Percentiles rank a stretch among this genome's conserved stretches.
phyloP scores from a whole-genome alignment of 1,140 invertebrate genomes.

The Brachionus sp. region DNA sequence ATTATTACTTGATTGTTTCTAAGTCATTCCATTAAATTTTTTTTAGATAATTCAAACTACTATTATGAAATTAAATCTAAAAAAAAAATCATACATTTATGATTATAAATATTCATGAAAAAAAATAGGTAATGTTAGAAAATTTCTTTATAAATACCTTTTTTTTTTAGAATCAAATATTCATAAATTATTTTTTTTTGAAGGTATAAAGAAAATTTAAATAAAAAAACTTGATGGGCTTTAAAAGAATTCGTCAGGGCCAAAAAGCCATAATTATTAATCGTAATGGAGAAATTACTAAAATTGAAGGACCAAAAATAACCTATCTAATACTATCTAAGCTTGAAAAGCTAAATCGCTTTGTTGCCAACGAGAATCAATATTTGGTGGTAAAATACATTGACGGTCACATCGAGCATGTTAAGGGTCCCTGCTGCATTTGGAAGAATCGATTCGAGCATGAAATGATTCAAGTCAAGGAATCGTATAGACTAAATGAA shows the following conservation, averaged over 20 bases:
- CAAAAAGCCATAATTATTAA: conserved; percentile 54
- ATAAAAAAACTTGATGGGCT: conserved; percentile 50
- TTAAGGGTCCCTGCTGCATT: neutral
- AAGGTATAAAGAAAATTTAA: neutral
- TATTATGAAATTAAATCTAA: neutral
- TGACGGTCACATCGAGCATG: neutral
- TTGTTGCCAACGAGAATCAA: conserved; percentile 51
- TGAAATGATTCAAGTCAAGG: conserved; percentile 48
- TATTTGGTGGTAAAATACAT: conserved; percentile 49
- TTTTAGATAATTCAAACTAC: too few species aligned
- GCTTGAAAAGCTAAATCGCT: conserved; percentile 50
- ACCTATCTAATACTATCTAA: conserved; percentile 53
- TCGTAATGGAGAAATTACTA: conserved; percentile 51
- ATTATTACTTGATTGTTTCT: too few species aligned
- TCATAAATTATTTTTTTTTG: neutral
- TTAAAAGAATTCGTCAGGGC: conserved; percentile 53
- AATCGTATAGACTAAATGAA: conserved; percentile 52
- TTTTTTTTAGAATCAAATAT: conserved; percentile 19
- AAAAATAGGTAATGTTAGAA: neutral
- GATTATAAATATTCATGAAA: conserved; percentile 1
- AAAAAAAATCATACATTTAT: conserved; percentile 27
- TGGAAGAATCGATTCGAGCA: conserved; percentile 48
- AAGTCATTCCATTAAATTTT: too few species aligned
- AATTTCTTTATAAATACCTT: conserved; percentile 17
- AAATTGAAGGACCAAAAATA: conserved; percentile 52